phyloP scores from a whole-genome alignment of 37 sponge, comb jelly and placozoan species.

The Cladorhizidae sp. region DNA sequence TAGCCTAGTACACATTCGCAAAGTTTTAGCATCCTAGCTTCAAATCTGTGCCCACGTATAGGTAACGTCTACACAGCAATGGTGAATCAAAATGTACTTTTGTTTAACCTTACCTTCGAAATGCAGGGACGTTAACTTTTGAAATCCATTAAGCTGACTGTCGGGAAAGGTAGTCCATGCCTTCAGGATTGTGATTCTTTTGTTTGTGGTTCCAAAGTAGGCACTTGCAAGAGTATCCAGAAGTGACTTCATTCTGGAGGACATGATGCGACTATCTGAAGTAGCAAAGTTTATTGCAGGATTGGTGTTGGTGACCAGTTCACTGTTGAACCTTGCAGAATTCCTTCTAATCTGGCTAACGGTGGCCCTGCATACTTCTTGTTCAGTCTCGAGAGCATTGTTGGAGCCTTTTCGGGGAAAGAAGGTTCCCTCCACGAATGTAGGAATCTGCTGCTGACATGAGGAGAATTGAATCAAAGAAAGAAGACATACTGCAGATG shows the following conservation, averaged over 20 bases:
- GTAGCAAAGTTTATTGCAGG: constrained; percentile 19
- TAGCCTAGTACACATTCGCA: too few species aligned
- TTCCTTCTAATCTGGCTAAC: constrained; percentile 32
- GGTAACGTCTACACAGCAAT: too few species aligned
- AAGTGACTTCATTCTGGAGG: constrained; percentile 54
- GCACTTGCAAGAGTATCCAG: constrained; percentile 18
- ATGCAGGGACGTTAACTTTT: constrained; percentile 62
- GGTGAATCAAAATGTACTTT: too few species aligned
- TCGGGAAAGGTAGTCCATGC: constrained; percentile 50
- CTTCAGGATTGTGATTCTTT: constrained; percentile 35
- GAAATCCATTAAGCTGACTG: background rate
- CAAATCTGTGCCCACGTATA: background rate
- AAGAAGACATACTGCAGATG: background rate
- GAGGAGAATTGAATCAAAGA: background rate
- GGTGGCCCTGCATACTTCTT: constrained; percentile 61
- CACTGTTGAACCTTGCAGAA: constrained; percentile 55
- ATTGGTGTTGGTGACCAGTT: constrained; percentile 59
- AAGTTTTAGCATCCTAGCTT: too few species aligned
- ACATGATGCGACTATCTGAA: constrained; percentile 59
- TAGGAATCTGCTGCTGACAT: constrained; percentile 33
- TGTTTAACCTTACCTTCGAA: constrained; percentile 59
- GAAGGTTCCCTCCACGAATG: constrained; percentile 25
- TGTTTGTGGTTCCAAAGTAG: background rate
- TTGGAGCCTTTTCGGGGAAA: constrained; percentile 48
- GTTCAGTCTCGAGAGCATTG: constrained; percentile 13